Percentiles rank a stretch among this genome's conserved stretches.
phyloP scores from a whole-genome alignment of 2,888 invertebrate species.

The Dendrolimus pini region DNA sequence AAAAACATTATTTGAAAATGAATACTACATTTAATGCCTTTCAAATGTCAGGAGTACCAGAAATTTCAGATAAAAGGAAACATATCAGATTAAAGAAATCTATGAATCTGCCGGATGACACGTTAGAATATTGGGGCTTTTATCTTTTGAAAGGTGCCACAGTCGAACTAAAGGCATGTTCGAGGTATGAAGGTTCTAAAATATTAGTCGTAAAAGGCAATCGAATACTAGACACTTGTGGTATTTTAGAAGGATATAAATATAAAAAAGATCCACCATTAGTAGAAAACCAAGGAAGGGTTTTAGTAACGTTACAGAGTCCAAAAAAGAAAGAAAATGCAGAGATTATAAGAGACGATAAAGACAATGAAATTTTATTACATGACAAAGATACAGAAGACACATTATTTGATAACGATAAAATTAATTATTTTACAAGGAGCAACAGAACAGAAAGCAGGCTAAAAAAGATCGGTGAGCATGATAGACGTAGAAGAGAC shows the following conservation, averaged over 20 bases:
- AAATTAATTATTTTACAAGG: slow-evolving; percentile 2
- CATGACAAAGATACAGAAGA: slow-evolving; percentile 4
- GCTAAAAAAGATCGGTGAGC: background rate
- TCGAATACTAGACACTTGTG: slow-evolving; percentile 85
- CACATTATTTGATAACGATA: slow-evolving; percentile 4
- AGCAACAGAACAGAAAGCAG: background rate
- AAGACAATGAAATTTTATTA: slow-evolving; percentile 10
- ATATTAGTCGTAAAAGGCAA: slow-evolving; percentile 89
- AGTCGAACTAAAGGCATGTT: slow-evolving; percentile 87
- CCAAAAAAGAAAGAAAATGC: slow-evolving; percentile 23
- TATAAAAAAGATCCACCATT: slow-evolving; percentile 79
- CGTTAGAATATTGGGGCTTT: slow-evolving; percentile 93
- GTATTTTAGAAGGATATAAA: slow-evolving; percentile 82
- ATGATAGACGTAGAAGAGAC: slow-evolving; percentile 39
- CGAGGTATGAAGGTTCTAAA: slow-evolving; percentile 85
- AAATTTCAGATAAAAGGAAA: slow-evolving; percentile 81
- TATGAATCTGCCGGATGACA: slow-evolving; percentile 89
- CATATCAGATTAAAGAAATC: slow-evolving; percentile 88
- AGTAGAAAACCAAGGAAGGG: slow-evolving; percentile 76
- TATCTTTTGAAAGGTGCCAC: slow-evolving; percentile 87
- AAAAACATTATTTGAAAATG: slow-evolving; percentile 87
- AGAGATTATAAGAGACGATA: slow-evolving; percentile 7
- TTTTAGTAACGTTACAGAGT: slow-evolving; percentile 61
- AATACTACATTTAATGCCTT: slow-evolving; percentile 83
- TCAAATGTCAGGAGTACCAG: slow-evolving; percentile 82